phyloP scores from a whole-genome alignment of 2,888 invertebrate species.

The Sminthurinus aureus region DNA sequence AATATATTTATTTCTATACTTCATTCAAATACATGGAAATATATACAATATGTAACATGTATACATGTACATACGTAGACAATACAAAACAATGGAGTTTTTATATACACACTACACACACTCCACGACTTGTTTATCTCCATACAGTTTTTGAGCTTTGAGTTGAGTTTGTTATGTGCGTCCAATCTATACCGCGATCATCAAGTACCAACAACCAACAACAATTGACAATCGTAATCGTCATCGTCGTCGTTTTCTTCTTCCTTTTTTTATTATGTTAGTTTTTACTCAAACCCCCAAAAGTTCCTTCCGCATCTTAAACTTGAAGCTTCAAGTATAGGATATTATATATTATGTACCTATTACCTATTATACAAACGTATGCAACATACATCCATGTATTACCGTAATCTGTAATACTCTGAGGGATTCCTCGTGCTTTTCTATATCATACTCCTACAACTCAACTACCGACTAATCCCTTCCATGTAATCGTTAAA shows the following conservation, averaged over 20 bases:
- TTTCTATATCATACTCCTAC: too few relatives aligned
- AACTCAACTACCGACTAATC: conserved; percentile 20
- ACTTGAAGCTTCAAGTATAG: conserved; percentile 1
- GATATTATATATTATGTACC: neutral
- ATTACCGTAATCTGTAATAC: conserved; percentile 1
- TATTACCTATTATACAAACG: neutral
- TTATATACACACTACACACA: neutral
- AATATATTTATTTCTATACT: too few relatives aligned
- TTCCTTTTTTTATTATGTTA: neutral
- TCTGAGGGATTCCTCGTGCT: conserved; percentile 5
- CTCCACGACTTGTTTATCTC: neutral
- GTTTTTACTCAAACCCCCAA: neutral
- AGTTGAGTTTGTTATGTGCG: neutral
- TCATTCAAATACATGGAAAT: too few relatives aligned
- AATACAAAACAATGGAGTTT: neutral
- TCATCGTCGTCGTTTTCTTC: neutral
- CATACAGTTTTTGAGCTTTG: neutral
- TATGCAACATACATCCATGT: neutral
- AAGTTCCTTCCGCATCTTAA: conserved; percentile 37
- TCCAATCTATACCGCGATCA: neutral
- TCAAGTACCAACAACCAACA: neutral
- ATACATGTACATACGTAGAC: too few relatives aligned
- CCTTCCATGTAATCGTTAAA: conserved; percentile 51
- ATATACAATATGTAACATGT: too few relatives aligned
- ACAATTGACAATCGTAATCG: neutral